phyloP scores from a whole-genome alignment of 2,888 invertebrate genomes.

The Eupithecia vulgata region DNA sequence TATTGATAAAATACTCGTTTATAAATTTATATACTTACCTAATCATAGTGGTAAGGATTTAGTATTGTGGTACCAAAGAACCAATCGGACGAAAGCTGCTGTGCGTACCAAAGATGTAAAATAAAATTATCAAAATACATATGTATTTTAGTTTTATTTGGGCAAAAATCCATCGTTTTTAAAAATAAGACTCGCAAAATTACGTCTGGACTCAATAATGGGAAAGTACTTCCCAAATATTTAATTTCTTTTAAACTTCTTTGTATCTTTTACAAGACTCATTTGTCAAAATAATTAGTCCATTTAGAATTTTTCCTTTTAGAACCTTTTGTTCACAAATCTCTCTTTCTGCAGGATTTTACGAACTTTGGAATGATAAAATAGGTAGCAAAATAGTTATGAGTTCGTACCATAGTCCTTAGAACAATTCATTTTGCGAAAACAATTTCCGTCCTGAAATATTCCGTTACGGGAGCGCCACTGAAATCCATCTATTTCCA shows the following conservation, averaged over 20 bases:
- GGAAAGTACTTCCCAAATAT: background rate
- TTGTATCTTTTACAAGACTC: background rate
- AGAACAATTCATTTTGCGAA: background rate
- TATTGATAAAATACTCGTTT: slow-evolving; percentile 21
- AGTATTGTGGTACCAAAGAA: slow-evolving; percentile 64
- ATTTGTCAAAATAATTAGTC: background rate
- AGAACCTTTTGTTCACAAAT: background rate
- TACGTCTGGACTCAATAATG: background rate
- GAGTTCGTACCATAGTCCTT: background rate
- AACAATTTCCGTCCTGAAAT: background rate
- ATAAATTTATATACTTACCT: background rate
- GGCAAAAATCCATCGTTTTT: background rate
- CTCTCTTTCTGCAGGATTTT: background rate
- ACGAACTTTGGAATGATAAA: background rate
- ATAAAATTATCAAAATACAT: slow-evolving; percentile 57
- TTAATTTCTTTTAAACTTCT: background rate
- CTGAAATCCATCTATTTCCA: slow-evolving; percentile 41
- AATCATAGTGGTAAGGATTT: background rate
- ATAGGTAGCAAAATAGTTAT: background rate
- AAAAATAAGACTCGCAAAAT: background rate
- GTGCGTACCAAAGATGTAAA: slow-evolving; percentile 81
- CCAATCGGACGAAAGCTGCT: slow-evolving; percentile 73
- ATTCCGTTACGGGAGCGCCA: slow-evolving; percentile 34
- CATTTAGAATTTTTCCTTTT: background rate
- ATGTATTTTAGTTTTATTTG: slow-evolving; percentile 37